Evolutionary conservation across 2,113 vertebrate species (phyloP), one percentile per base, ranked within the genome.

Genomic region (Orcinus orca): DNA sequence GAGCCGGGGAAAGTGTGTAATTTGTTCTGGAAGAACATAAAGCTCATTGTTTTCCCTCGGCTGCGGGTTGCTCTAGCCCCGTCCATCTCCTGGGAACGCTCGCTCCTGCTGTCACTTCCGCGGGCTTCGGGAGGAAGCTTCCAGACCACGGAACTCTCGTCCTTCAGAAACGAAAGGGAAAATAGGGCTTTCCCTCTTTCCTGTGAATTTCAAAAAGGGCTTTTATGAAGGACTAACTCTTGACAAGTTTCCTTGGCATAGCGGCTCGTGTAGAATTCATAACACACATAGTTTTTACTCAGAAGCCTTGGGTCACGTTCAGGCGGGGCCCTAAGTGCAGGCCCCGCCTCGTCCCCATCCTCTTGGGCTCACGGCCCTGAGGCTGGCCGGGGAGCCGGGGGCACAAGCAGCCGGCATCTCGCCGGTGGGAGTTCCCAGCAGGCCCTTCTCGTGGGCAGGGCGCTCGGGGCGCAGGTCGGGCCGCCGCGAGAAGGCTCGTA

Each of bases 21-120:
- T 94, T 97, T 96, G 60, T 97, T 50, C 95, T 88, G 90, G 77
- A 97, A 95, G 97, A 98, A 98, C 98, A 98, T 95, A 98, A 71
- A 62, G 97, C 65, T 97, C 95, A 98, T 98, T 98, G 97, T 98
- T 98, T 94, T 38, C 60, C 58, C 82, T 94, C 29, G 29, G 86
- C 81, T 4, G 8, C 31, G 80, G 97, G 97, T 94, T 94, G 97
- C 96, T 93, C 87, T 96, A 3, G 93, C 97, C 94, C 88, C 50
- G 73, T 96, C 2, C 0, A 97, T 96, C 96, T 95, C 18, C 96
- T 87, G 63, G 63, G 88, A 65, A 26, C 14, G 58, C 94, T 94
- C 70, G n/a, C 76, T 85, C 82, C 47, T 53, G 25, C 25, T 53
- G 55, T 36, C 18, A 5, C 65, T 38, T 77, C 82, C 90, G 36